Base-by-base conservation (phyloP, 1,140 invertebrate species). In the Rhagoletis pomonella region DNA sequence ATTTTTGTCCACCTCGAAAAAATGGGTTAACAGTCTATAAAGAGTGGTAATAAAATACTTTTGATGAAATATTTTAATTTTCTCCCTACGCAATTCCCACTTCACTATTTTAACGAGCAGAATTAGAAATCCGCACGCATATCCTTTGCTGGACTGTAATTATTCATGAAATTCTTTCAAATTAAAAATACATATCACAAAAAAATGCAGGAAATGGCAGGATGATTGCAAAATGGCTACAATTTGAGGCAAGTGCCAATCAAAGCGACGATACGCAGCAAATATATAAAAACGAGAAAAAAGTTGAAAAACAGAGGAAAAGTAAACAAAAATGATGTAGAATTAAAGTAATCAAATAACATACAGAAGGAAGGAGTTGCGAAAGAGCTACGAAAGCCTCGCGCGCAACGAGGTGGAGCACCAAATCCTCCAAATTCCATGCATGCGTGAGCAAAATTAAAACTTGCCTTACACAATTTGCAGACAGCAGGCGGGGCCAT, bases 371-470 rank as follows among this genome's bases (percentile, higher is more conserved):
- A 3, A 7, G 17, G 47, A 7, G 47, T 7, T 1, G 73, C 12
- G n/a, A 42, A 17, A 4, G n/a, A 55, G 17, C 1, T 29, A 29
- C 29, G 29, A 29, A 29, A 29, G 29, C 29, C 29, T 29, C 19
- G 73, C 10, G 47, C 19, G 17, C 12, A 44, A 19, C 73, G 73
- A 55, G 47, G 73, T 50, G 73, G 47, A 12, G 17, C 73, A 55
- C 50, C 50, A 81, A 81, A 81, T 81, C 73, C 47, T 81, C 73
- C 44, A 81, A 81, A 50, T 81, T 81, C 73, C 47, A 81, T 81
- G 73, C 73, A 81, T 81, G 73, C 73, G 73, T 81, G 47, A 81
- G 73, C 73, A 50, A 81, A 81, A 81, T 81, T 81, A 81, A 81
- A 81, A 81, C 73, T 81, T 81, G 73, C 73, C 17, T n/a, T n/a